Evolutionary conservation across 2,888 invertebrate genomes (phyloP).

Genomic region (Brenthis hecate): DNA sequence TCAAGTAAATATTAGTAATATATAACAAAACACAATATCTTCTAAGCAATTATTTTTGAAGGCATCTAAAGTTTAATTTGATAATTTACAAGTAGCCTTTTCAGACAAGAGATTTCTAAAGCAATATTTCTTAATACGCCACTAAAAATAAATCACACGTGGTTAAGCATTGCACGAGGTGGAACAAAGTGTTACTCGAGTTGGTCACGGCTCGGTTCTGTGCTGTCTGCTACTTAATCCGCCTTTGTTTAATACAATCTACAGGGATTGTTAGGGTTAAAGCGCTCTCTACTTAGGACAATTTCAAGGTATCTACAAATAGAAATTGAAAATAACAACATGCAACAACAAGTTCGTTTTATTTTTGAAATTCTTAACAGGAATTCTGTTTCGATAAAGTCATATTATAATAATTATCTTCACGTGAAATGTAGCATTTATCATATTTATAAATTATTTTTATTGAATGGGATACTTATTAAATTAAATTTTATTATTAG

Average conservation of each 20-base stretch:
- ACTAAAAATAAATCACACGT: conserved; percentile 27
- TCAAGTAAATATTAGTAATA: too few species aligned
- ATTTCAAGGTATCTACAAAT: conserved; percentile 13
- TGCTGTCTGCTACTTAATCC: conserved; percentile 67
- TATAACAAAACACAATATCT: too few species aligned
- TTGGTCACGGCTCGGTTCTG: conserved; percentile 61
- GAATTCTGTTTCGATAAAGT: too few species aligned
- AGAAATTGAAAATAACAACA: conserved; percentile 15
- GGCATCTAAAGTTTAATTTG: too few species aligned
- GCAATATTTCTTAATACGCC: conserved; percentile 27
- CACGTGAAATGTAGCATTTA: too few species aligned
- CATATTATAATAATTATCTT: too few species aligned
- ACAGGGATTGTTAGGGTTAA: conserved; percentile 61
- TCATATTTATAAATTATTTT: too few species aligned
- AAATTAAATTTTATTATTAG: too few species aligned
- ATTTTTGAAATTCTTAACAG: too few species aligned
- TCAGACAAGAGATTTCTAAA: conserved; percentile 12
- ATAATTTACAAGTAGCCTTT: conserved; percentile 9
- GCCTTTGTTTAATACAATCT: conserved; percentile 71
- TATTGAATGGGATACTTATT: too few species aligned
- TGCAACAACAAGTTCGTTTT: not conserved
- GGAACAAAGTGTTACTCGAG: conserved; percentile 57
- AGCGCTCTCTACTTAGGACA: conserved; percentile 48
- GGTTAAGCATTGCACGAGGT: conserved; percentile 32
- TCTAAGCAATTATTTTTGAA: too few species aligned